These are phyloP conservation scores for Halyomorpha halys DNA, from an alignment of 1,140 invertebrate genomes.

Conservation along the genomic window DNA sequence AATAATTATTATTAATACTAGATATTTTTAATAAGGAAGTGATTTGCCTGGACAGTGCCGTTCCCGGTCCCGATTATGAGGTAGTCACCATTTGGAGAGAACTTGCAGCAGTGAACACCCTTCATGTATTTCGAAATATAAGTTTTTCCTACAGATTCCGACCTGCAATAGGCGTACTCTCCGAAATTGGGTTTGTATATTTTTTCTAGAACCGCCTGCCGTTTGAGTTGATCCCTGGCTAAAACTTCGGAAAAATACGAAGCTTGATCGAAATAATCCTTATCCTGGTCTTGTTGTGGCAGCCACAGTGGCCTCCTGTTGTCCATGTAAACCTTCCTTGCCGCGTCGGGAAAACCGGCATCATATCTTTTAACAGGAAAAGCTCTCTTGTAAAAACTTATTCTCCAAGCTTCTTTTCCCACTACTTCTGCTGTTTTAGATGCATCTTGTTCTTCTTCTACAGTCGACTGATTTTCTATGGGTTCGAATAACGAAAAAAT, in stretches of 20 bases:
- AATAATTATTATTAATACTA: no score
- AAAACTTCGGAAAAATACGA: constrained; percentile 11
- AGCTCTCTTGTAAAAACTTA: not conserved
- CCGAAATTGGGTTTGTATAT: constrained; percentile 7
- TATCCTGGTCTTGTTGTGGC: not conserved
- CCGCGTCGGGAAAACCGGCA: not conserved
- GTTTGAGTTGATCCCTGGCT: not conserved
- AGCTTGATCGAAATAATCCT: not conserved
- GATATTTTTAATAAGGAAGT: no score
- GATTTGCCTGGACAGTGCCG: not conserved
- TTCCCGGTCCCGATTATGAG: not conserved
- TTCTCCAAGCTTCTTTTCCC: not conserved
- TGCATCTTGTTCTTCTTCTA: not conserved
- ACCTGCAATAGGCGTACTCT: not conserved
- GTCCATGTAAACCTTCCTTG: constrained; percentile 35
- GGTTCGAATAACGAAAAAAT: no score
- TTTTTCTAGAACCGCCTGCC: not conserved
- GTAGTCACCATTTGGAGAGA: not conserved
- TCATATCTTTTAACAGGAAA: not conserved
- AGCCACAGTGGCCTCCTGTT: not conserved
- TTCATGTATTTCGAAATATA: not conserved
- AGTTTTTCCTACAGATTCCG: not conserved
- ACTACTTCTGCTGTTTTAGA: not conserved
- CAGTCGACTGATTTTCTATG: no score
- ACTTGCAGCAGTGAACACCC: not conserved